Percentiles rank a stretch among this genome's conserved stretches.
Evolutionary conservation across 2,888 invertebrate species (phyloP).

Genomic region (Cosmia trapezina): DNA sequence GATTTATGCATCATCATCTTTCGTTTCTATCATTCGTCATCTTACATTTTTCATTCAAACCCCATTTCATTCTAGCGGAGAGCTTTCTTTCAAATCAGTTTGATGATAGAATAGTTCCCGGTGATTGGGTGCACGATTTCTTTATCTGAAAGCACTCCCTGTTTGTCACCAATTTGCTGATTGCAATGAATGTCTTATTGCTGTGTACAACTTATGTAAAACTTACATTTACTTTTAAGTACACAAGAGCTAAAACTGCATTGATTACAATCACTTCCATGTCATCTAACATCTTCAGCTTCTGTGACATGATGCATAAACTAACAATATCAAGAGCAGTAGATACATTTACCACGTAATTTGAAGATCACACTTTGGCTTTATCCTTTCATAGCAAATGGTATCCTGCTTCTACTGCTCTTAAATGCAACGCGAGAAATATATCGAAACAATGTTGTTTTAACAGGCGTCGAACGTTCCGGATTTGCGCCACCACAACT

Average conservation of each 20-base stretch:
- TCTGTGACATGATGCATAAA: slow-evolving; percentile 85
- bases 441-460: slow-evolving; percentile 67
- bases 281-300: slow-evolving; percentile 87
- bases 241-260: slow-evolving; percentile 73
- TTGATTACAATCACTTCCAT: slow-evolving; percentile 85
- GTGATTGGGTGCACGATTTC: slow-evolving; percentile 89
- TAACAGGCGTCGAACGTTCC: slow-evolving; percentile 86
- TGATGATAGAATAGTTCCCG: slow-evolving; percentile 71
- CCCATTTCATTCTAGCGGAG: slow-evolving; percentile 89
- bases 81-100: slow-evolving; percentile 81
- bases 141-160: slow-evolving; percentile 87
- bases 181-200: slow-evolving; percentile 81
- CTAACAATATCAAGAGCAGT: slow-evolving; percentile 85
- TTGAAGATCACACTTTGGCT: slow-evolving; percentile 52
- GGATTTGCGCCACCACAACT: slow-evolving; percentile 88
- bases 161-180: slow-evolving; percentile 77
- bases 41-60: slow-evolving; percentile 87
- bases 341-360: slow-evolving; percentile 70
- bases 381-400: slow-evolving; percentile 48
- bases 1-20: slow-evolving; percentile 82
- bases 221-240: slow-evolving; percentile 54
- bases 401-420: slow-evolving; percentile 81
- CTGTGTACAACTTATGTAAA: slow-evolving; percentile 46
- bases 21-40: slow-evolving; percentile 75
- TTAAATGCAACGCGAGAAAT: slow-evolving; percentile 49